Percentiles rank a stretch among this genome's conserved stretches.
Evolutionary conservation across 2,888 invertebrate genomes (phyloP).

Genomic region (Nezara viridula): DNA sequence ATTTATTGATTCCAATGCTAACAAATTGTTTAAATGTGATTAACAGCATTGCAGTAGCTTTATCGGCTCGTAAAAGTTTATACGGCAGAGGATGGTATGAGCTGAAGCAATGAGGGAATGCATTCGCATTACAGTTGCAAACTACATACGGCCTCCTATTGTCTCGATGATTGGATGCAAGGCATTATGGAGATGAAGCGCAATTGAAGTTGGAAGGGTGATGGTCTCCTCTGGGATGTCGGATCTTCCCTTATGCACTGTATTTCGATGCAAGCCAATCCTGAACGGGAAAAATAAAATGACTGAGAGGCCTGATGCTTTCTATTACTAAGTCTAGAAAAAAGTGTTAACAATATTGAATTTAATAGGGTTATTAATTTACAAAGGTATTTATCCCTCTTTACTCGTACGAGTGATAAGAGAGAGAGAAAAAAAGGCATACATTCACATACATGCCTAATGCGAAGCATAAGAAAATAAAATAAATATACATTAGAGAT

Average conservation of each 20-base stretch:
- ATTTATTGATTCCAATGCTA: not conserved
- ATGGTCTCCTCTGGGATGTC: not conserved
- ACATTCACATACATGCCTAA: too few species aligned
- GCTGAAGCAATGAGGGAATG: not conserved
- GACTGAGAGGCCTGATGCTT: not conserved
- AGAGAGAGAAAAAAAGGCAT: too few species aligned
- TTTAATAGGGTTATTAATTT: not conserved
- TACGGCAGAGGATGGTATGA: not conserved
- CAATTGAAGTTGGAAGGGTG: conserved; percentile 20
- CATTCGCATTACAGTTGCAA: conserved; percentile 16
- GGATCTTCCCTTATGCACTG: not conserved
- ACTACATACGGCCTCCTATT: conserved; percentile 23
- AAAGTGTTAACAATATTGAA: not conserved
- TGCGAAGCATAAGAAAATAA: too few species aligned
- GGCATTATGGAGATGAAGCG: conserved; percentile 30
- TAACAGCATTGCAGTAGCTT: not conserved
- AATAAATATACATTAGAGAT: too few species aligned
- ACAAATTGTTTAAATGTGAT: not conserved
- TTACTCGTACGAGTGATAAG: too few species aligned
- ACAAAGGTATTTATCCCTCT: not conserved
- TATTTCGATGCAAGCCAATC: not conserved
- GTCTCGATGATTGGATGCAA: conserved; percentile 33
- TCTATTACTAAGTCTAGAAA: not conserved
- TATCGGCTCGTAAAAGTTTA: not conserved
- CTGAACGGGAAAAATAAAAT: not conserved